Evolutionary conservation across 2,113 vertebrate genomes (phyloP).

Genomic region (Phylloscopus whistleri): DNA sequence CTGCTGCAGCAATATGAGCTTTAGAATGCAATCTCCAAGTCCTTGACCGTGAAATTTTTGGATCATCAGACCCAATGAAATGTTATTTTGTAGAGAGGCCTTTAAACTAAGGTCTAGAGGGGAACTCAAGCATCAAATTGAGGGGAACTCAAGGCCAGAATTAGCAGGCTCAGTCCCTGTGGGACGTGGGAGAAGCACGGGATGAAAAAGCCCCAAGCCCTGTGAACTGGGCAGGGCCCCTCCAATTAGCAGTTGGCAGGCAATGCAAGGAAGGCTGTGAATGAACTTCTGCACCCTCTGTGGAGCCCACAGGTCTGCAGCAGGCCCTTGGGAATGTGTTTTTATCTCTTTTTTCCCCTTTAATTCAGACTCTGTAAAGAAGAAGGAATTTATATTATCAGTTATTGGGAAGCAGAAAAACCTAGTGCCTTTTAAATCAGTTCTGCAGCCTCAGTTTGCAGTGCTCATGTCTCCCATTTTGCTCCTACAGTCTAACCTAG

Average conservation of each 20-base stretch:
- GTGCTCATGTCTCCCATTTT: neutral
- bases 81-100: neutral
- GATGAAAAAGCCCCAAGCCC: neutral
- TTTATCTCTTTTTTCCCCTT: neutral
- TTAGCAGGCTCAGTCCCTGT: neutral
- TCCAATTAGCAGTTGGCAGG: neutral
- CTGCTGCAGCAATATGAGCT: neutral
- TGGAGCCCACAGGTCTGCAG: neutral
- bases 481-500: neutral
- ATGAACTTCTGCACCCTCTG: neutral
- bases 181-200: neutral
- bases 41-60: neutral
- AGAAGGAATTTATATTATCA: neutral
- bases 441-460: neutral
- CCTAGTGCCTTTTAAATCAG: neutral
- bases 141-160: neutral
- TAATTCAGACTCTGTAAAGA: neutral
- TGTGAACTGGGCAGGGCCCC: neutral
- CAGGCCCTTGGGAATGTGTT: neutral
- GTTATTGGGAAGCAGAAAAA: neutral
- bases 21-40: neutral
- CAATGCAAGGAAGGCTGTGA: neutral
- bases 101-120: neutral
- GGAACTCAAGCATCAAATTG: neutral
- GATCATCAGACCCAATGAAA: neutral